These are phyloP conservation scores for Xestobium rufovillosum DNA, from an alignment of 2,888 invertebrate genomes.

Conservation along the genomic window DNA sequence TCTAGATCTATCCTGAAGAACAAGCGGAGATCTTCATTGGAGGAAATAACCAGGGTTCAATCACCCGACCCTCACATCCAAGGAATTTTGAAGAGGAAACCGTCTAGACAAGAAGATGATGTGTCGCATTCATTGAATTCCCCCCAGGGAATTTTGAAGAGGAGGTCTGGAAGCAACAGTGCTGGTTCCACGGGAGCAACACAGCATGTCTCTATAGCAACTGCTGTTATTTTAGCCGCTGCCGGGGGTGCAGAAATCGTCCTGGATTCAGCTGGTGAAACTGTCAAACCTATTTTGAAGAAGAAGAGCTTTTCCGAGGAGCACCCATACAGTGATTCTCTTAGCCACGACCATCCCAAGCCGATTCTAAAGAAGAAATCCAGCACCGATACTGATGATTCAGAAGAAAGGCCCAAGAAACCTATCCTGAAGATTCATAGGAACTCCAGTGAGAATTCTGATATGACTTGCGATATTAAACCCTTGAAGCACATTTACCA, in stretches of 20 bases:
- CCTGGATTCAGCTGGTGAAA: slow-evolving; percentile 35
- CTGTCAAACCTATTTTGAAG: slow-evolving; percentile 71
- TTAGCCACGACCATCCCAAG: slow-evolving; percentile 48
- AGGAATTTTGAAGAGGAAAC: slow-evolving; percentile 63
- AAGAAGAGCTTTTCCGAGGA: slow-evolving; percentile 73
- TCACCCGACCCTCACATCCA: slow-evolving; percentile 60
- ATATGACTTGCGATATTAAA: slow-evolving; percentile 18
- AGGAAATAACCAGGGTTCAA: slow-evolving; percentile 57
- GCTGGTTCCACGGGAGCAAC: slow-evolving; percentile 51
- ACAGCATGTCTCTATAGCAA: slow-evolving; percentile 61
- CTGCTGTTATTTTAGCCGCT: slow-evolving; percentile 58
- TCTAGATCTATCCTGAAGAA: slow-evolving; percentile 61
- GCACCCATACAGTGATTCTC: slow-evolving; percentile 46
- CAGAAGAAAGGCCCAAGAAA: slow-evolving; percentile 62
- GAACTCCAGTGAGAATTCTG: slow-evolving; percentile 39
- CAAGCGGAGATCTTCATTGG: slow-evolving; percentile 60
- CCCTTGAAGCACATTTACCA: slow-evolving; percentile 17
- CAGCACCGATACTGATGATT: slow-evolving; percentile 66
- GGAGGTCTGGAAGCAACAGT: slow-evolving; percentile 61
- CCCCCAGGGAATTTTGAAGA: slow-evolving; percentile 72
- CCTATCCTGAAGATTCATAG: slow-evolving; percentile 72
- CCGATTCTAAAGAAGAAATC: slow-evolving; percentile 86
- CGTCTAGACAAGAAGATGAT: slow-evolving; percentile 56
- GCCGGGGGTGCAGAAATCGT: slow-evolving; percentile 49
- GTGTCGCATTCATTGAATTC: slow-evolving; percentile 54